Conservation (phyloP, 2,797 vertebrate species). For the Ctenopoma kingsleyae region DNA sequence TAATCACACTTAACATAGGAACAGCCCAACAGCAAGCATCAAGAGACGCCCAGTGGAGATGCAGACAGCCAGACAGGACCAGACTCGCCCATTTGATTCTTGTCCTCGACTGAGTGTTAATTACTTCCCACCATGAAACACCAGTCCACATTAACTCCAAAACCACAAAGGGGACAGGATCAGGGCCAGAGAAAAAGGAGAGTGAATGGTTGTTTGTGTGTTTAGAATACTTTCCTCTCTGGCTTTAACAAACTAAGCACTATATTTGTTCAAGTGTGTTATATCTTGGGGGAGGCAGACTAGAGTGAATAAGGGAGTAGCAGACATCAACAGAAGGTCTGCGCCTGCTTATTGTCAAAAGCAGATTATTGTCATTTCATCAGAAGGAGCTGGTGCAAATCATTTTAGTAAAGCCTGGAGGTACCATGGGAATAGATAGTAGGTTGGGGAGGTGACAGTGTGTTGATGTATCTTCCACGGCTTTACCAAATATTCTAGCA, state of each 20-base stretch:
- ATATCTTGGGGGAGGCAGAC: constrained; percentile 40
- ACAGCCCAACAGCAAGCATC: constrained; percentile 55
- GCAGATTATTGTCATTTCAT: constrained; percentile 74
- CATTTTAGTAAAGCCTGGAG: constrained; percentile 64
- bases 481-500: constrained; percentile 57
- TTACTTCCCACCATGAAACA: constrained; percentile 74
- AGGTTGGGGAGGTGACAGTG: constrained; percentile 59
- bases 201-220: constrained; percentile 29
- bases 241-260: constrained; percentile 42
- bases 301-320: constrained; percentile 39
- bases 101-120: constrained; percentile 72
- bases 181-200: constrained; percentile 35
- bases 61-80: constrained; percentile 53
- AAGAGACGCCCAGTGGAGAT: constrained; percentile 45
- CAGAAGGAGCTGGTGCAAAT: constrained; percentile 69
- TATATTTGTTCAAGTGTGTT: constrained; percentile 54
- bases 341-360: constrained; percentile 58
- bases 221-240: constrained; percentile 35
- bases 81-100: constrained; percentile 56
- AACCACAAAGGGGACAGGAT: constrained; percentile 59
- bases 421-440: constrained; percentile 48
- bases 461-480: constrained; percentile 60
- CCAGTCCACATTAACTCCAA: constrained; percentile 67
- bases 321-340: constrained; percentile 53
- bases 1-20: constrained; percentile 76